These are phyloP conservation scores for Chionoecetes opilio DNA, from an alignment of 1,140 invertebrate species.

Conservation along the genomic window DNA sequence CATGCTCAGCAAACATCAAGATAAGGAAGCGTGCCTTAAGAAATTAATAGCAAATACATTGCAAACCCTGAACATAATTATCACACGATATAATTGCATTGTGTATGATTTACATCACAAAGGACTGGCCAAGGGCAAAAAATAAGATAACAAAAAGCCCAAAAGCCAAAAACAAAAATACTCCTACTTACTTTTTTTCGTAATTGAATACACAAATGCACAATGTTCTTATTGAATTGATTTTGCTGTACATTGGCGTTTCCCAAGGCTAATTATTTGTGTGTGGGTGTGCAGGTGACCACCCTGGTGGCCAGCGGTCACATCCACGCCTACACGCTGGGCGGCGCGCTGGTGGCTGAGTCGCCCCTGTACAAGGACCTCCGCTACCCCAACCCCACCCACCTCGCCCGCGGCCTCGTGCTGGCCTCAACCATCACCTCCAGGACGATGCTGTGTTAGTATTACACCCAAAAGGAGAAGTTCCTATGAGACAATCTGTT, in stretches of 20 bases:
- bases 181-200: no score
- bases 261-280: not conserved
- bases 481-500: not conserved
- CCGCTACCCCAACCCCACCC: constrained; percentile 68
- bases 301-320: constrained; percentile 63
- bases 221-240: not conserved
- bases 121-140: no score
- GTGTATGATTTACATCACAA: no score
- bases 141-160: no score
- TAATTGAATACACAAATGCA: no score
- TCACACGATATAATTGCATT: no score
- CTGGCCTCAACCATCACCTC: constrained; percentile 70
- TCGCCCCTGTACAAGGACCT: constrained; percentile 74
- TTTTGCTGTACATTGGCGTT: not conserved
- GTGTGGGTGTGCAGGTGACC: constrained; percentile 51
- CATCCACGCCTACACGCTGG: constrained; percentile 51
- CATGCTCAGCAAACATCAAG: not conserved
- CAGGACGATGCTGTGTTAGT: constrained; percentile 62
- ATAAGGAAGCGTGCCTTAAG: not conserved
- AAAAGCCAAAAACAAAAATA: no score
- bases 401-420: constrained; percentile 63
- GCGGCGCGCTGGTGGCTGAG: constrained; percentile 60
- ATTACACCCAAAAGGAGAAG: not conserved
- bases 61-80: no score
- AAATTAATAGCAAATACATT: no score